Base-by-base conservation (phyloP, 2,113 vertebrate species). In the Phrynosoma platyrhinos region DNA sequence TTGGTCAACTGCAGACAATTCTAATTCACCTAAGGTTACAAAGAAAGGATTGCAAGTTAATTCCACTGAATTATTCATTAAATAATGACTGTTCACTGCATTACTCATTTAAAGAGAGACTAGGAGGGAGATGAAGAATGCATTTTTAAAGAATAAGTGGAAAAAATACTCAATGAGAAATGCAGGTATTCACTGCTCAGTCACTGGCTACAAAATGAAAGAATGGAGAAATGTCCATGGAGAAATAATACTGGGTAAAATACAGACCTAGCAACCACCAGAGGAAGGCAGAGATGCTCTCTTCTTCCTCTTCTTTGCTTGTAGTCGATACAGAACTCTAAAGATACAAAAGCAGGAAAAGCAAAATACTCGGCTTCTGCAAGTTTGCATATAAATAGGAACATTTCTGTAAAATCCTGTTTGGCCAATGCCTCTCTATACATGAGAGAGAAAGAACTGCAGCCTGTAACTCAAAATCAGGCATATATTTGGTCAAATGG, bases 261-360 rank as follows among this genome's bases (percentile, higher is more conserved):
- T 88, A 93, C 98, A 20, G 95, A 98, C 99, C 99, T 85, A 99
- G 92, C 87, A 99, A 94, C 99, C 99, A 99, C 95, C 95, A 97
- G n/a, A 98, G 74, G 84, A 99, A 98, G 30, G 96, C 95, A 79
- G 97, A 95, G 83, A 98, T 87, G 74, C 97, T 96, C 0, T 98
- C 68, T 12, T 71, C 68, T 71, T 71, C 95, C 36, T 53, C 42
- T 1, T 98, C 97, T 12, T 97, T 95, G 32, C 93, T 94, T n/a
- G 89, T 82, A 69, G 95, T 95, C 81, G 95, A 94, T 76, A 96
- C 94, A 20, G 97, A 96, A 5, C 97, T 97, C 98, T 99, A 95
- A 89, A 91, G 79, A 0, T 47, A 23, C 32, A 27, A 36, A 32
- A 75, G 30, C 3, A 20, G 14, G 52, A 9, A 93, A 3, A n/a